Conservation (phyloP, 2,888 invertebrate species). For the Megalurothrips usitatus region DNA sequence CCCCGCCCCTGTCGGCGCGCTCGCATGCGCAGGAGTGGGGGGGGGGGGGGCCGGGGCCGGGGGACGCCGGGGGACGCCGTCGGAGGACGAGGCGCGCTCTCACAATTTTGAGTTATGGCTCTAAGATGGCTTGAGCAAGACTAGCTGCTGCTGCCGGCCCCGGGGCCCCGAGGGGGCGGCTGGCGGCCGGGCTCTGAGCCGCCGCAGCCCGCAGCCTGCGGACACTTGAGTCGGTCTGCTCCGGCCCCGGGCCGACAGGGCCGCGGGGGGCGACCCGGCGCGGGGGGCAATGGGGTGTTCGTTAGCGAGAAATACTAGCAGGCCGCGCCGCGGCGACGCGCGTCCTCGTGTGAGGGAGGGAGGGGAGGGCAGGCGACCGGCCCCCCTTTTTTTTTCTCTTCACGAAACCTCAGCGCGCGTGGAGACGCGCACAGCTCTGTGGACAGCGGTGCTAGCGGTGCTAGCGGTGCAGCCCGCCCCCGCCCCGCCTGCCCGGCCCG, state of each 20-base stretch:
- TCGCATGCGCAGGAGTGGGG: not conserved
- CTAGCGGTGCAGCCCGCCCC: no score
- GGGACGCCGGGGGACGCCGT: not conserved
- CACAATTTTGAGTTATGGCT: slow-evolving; percentile 23
- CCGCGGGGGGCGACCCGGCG: not conserved
- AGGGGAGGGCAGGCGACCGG: not conserved
- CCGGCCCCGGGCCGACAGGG: not conserved
- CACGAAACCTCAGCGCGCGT: not conserved
- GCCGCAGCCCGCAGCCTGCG: not conserved
- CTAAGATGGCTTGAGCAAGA: slow-evolving; percentile 26
- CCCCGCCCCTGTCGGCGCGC: not conserved
- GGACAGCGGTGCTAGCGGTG: no score
- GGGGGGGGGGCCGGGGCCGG: not conserved
- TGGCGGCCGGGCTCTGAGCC: not conserved
- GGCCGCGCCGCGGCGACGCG: not conserved
- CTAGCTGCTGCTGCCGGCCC: not conserved
- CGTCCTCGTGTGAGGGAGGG: not conserved
- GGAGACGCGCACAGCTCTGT: no score
- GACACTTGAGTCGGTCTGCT: not conserved
- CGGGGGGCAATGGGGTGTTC: slow-evolving; percentile 11
- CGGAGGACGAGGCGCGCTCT: not conserved
- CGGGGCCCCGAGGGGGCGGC: not conserved
- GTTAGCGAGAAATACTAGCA: slow-evolving; percentile 16
- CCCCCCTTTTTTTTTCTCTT: not conserved
- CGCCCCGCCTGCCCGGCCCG: no score